Evolutionary conservation across 53 echinoderm and acorn worm species (phyloP).

Genomic region (Actinopyga echinites): DNA sequence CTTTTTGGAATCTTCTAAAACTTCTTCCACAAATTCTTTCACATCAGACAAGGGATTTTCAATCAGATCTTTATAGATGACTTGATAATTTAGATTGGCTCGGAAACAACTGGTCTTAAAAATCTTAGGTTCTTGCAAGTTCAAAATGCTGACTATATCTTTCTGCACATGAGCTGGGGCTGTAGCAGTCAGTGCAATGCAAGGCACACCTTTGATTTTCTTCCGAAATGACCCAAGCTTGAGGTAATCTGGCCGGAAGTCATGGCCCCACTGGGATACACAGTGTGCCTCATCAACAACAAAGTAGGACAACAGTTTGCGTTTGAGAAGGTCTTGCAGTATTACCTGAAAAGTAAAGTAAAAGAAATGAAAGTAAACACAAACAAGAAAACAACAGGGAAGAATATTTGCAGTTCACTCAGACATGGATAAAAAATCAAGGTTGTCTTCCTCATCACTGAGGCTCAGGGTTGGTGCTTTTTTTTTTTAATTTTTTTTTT

Average conservation of each 20-base stretch:
- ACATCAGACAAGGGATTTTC: slow-evolving; percentile 79
- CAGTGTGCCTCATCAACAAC: slow-evolving; percentile 98
- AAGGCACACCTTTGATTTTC: slow-evolving; percentile 60
- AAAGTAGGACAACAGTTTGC: slow-evolving; percentile 64
- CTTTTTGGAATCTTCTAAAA: slow-evolving; percentile 61
- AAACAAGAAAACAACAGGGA: too few species aligned
- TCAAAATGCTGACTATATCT: slow-evolving; percentile 70
- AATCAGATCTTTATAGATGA: slow-evolving; percentile 82
- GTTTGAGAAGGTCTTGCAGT: slow-evolving; percentile 54
- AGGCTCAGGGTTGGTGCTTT: too few species aligned
- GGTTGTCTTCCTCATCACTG: too few species aligned
- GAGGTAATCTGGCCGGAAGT: slow-evolving; percentile 93
- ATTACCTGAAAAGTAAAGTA: slow-evolving; percentile 19
- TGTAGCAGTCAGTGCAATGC: slow-evolving; percentile 91
- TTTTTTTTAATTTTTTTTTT: too few species aligned
- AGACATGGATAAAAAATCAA: too few species aligned
- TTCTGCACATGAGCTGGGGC: slow-evolving; percentile 75
- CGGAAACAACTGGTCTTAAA: slow-evolving; percentile 92
- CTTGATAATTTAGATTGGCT: slow-evolving; percentile 86
- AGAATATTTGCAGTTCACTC: too few species aligned
- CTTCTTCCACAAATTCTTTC: slow-evolving; percentile 72
- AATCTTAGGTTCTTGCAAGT: slow-evolving; percentile 54
- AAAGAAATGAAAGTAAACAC: too few species aligned
- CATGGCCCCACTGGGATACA: slow-evolving; percentile 99
- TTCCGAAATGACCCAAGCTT: slow-evolving; percentile 76